Evolutionary conservation across 2,888 invertebrate species (phyloP).

Genomic region (Drosophila neutralis): DNA sequence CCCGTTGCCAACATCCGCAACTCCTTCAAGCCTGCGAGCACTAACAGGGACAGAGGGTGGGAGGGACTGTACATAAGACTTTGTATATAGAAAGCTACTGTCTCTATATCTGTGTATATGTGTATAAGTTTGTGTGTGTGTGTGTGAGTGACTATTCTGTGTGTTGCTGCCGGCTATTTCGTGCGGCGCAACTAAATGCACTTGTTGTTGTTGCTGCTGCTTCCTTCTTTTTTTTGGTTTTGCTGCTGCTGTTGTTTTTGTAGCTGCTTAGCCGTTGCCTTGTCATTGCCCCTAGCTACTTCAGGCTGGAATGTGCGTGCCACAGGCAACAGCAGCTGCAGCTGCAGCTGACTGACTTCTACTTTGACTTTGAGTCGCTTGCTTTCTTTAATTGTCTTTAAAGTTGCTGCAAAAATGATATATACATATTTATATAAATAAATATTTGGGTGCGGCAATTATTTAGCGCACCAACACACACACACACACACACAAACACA

Average conservation of each 20-base stretch:
- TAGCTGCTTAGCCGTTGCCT: constrained; percentile 61
- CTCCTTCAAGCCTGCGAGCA: constrained; percentile 64
- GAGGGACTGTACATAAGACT: constrained; percentile 58
- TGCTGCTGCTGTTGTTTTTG: constrained; percentile 35
- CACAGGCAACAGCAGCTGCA: constrained; percentile 41
- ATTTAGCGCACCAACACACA: constrained; percentile 36
- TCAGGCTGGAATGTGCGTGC: constrained; percentile 63
- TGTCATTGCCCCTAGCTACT: constrained; percentile 66
- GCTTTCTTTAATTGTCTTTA: constrained; percentile 46
- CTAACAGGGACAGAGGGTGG: not conserved
- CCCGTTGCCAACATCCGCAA: constrained; percentile 65
- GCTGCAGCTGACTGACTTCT: constrained; percentile 60
- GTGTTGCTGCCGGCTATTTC: constrained; percentile 56
- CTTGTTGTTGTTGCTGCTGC: constrained; percentile 54
- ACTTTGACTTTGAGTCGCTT: constrained; percentile 60
- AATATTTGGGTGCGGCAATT: constrained; percentile 46
- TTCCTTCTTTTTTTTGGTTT: constrained; percentile 38
- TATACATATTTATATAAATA: not conserved
- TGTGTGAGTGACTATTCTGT: constrained; percentile 45
- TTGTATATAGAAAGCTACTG: constrained; percentile 52
- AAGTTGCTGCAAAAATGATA: constrained; percentile 25
- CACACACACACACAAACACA: constrained; percentile 5
- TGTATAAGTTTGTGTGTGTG: constrained; percentile 5
- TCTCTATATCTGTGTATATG: constrained; percentile 13
- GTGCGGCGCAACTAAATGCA: constrained; percentile 76